These are phyloP conservation scores for Seladonia tumulorum DNA, from an alignment of 2,888 invertebrate genomes.

Conservation along the genomic window DNA sequence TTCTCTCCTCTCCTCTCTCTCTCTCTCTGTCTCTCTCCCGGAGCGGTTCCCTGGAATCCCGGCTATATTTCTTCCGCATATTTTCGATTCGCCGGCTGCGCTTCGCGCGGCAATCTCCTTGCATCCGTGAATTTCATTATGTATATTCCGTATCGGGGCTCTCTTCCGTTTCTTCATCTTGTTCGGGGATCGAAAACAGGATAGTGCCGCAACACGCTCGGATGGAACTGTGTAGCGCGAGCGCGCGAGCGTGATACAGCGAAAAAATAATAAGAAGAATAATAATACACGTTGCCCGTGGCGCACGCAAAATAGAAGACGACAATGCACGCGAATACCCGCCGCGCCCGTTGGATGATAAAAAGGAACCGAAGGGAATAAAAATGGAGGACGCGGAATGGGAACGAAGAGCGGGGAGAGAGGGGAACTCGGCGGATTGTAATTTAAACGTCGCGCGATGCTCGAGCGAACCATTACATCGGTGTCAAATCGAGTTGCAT, in stretches of 20 bases:
- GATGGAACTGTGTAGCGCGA: constrained; percentile 14
- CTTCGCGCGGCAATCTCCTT: constrained; percentile 55
- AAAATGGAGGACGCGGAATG: background rate
- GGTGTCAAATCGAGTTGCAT: constrained; percentile 1
- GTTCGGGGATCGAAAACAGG: constrained; percentile 36
- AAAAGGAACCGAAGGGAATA: background rate
- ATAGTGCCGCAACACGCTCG: constrained; percentile 20
- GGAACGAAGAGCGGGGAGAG: background rate
- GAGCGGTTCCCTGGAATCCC: constrained; percentile 43
- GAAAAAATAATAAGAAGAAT: constrained; percentile 19
- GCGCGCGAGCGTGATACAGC: constrained; percentile 2
- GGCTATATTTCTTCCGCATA: constrained; percentile 61
- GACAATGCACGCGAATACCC: background rate
- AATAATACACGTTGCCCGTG: background rate
- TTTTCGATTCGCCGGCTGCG: constrained; percentile 60
- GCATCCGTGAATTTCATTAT: constrained; percentile 60
- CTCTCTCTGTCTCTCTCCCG: background rate
- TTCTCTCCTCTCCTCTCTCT: background rate
- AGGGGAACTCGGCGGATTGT: background rate
- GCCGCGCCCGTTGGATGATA: background rate
- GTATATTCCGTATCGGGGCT: constrained; percentile 41
- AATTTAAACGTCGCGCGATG: constrained; percentile 9
- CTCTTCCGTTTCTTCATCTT: constrained; percentile 35
- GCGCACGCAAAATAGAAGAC: background rate
- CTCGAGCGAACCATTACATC: constrained; percentile 4